Evolutionary conservation across 2,888 invertebrate genomes (phyloP), one percentile per base, ranked within the genome.

Genomic region (Onchidella celtica): DNA sequence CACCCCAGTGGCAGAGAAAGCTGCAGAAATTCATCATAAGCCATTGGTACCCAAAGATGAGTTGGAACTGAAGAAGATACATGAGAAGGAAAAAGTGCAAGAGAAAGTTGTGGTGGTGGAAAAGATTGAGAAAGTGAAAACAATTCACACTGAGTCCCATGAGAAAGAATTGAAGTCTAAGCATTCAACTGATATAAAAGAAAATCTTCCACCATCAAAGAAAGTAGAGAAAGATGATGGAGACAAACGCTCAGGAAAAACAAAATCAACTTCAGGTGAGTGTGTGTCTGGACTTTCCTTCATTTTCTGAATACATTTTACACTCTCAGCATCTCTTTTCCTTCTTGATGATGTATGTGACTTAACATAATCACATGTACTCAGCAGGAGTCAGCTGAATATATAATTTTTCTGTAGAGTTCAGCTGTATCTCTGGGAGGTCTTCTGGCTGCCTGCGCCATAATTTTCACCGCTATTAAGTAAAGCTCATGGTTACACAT

Each of bases 41-140:
- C 86, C 85, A 1, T 82, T 85, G 24, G 78, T 86, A 88, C 97
- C 97, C 75, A 97, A 97, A 94, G 97, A 97, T 94, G 96, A 96
- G 85, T 93, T 95, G 84, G 95, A 95, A 91, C 92, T 95, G 85
- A 90, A 90, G 68, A 89, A 89, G 74, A 83, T 86, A 32, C 90
- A 88, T 81, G 89, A 89, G 1, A 74, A 79, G 59, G n/a, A n/a
- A n/a, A n/a, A n/a, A n/a, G n/a, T n/a, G n/a, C n/a, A n/a, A n/a
- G n/a, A n/a, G n/a, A n/a, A n/a, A n/a, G n/a, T n/a, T n/a, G 66
- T 61, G 17, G 75, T 78, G 29, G 68, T 82, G 17, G 65, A 77
- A 32, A 75, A 75, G 59, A 75, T 81, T 59, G 70, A 82, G 34
- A 77, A 76, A 27, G 77, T 72, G 11, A 72, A 82, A 17, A 65